phyloP scores from a whole-genome alignment of 2,113 vertebrate species.

The Reinhardtius hippoglossoides region DNA sequence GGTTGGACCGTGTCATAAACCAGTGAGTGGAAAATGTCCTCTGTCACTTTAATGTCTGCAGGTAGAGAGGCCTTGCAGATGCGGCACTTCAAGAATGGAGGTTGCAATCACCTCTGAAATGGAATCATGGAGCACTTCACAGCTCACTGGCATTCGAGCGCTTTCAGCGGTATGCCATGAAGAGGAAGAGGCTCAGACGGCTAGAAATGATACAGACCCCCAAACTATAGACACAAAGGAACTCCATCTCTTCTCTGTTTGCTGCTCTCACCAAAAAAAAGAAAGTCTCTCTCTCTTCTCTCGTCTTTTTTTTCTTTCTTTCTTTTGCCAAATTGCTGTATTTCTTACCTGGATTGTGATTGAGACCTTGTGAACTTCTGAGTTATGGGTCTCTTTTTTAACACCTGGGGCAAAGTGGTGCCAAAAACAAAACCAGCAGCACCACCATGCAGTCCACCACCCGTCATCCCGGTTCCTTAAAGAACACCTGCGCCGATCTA shows the following conservation, averaged over 20 bases:
- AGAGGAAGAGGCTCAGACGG: constrained; percentile 37
- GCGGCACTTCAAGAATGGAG: constrained; percentile 57
- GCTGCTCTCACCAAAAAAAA: background rate
- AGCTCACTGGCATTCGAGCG: constrained; percentile 68
- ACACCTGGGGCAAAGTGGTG: background rate
- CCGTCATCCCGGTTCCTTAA: background rate
- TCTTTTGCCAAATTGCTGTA: background rate
- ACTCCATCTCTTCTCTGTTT: background rate
- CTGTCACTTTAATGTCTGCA: constrained; percentile 67
- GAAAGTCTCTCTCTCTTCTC: background rate
- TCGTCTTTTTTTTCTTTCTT: background rate
- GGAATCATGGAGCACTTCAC: constrained; percentile 74
- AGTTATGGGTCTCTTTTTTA: background rate
- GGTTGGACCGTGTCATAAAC: constrained; percentile 50
- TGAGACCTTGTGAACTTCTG: background rate
- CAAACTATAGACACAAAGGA: constrained; percentile 12
- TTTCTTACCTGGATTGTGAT: background rate
- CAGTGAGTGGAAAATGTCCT: constrained; percentile 66
- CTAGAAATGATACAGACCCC: constrained; percentile 51
- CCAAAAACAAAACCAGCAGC: background rate
- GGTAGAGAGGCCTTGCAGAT: constrained; percentile 65
- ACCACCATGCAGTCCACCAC: background rate
- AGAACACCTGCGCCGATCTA: background rate
- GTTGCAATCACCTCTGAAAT: constrained; percentile 73
- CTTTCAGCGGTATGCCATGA: constrained; percentile 43